Conservation (phyloP, 2,797 vertebrate genomes). For the Chaenodraco wilsoni region DNA sequence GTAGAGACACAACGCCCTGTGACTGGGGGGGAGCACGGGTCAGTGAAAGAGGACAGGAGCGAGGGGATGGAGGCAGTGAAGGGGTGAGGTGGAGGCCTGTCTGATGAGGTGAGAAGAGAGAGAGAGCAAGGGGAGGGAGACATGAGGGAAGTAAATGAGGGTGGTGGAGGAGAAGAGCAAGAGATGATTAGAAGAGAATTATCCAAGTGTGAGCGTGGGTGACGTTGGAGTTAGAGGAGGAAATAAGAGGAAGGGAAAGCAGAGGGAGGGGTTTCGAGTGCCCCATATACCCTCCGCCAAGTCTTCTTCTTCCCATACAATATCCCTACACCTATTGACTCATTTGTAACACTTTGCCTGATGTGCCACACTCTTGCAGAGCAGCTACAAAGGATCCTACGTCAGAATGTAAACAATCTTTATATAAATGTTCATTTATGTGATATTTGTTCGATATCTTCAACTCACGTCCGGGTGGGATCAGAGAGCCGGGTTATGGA, state of each 20-base stretch:
- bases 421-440: not conserved
- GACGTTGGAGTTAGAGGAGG: constrained; percentile 41
- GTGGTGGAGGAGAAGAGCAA: constrained; percentile 58
- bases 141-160: constrained; percentile 70
- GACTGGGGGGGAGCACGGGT: constrained; percentile 79
- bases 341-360: not conserved
- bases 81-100: constrained; percentile 75
- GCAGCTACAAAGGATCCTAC: not conserved
- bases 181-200: constrained; percentile 81
- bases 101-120: constrained; percentile 77
- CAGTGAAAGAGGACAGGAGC: constrained; percentile 79
- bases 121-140: constrained; percentile 52
- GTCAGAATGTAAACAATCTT: not conserved
- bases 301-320: not conserved
- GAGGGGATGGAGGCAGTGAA: constrained; percentile 63
- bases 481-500: not conserved
- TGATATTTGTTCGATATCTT: not conserved
- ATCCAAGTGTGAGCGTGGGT: constrained; percentile 75
- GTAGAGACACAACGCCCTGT: constrained; percentile 81
- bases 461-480: not conserved
- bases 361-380: not conserved
- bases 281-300: constrained; percentile 19
- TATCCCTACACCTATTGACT: constrained; percentile 1
- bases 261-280: constrained; percentile 24
- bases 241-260: constrained; percentile 23